Conservation (phyloP, 2,797 vertebrate genomes). For the Bryconaethiops microstoma region DNA sequence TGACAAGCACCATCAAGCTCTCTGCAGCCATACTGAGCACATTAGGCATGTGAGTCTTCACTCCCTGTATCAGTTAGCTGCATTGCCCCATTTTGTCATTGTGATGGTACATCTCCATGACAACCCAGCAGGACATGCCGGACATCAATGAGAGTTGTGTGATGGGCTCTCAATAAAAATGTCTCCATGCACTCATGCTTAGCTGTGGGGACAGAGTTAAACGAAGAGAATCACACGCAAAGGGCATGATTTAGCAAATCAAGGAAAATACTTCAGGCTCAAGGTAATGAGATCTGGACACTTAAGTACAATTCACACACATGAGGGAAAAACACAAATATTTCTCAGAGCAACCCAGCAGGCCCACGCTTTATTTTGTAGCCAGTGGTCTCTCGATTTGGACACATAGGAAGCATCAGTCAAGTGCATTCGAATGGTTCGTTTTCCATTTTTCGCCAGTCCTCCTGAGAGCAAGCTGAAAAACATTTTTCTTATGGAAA, state of each 20-base stretch:
- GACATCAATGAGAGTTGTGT: conserved; percentile 25
- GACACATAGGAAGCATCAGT: conserved; percentile 40
- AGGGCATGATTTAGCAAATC: not conserved
- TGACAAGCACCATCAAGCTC: conserved; percentile 21
- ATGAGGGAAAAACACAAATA: not conserved
- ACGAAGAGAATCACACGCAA: not conserved
- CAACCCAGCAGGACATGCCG: conserved; percentile 24
- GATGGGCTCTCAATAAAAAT: conserved; percentile 39
- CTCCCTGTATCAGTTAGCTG: conserved; percentile 1
- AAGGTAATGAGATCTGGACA: conserved; percentile 4
- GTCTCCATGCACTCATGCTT: conserved; percentile 14
- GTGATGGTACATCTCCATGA: conserved; percentile 34
- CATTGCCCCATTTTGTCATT: conserved; percentile 43
- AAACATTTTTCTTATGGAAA: conserved; percentile 40
- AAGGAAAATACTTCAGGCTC: not conserved
- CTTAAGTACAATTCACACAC: not conserved
- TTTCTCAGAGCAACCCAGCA: not conserved
- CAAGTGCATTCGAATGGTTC: conserved; percentile 32
- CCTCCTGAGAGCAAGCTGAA: conserved; percentile 30
- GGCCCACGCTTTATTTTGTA: conserved; percentile 4
- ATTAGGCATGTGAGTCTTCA: conserved; percentile 31
- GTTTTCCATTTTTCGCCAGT: conserved; percentile 29
- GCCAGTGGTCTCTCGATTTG: conserved; percentile 26
- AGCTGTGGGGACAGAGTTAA: not conserved
- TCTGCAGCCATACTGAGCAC: conserved; percentile 29